A percentile compares a stretch with the other conserved stretches of the same genome.
phyloP scores from a whole-genome alignment of 1,140 invertebrate genomes.

The Apocrypta bakeri region DNA sequence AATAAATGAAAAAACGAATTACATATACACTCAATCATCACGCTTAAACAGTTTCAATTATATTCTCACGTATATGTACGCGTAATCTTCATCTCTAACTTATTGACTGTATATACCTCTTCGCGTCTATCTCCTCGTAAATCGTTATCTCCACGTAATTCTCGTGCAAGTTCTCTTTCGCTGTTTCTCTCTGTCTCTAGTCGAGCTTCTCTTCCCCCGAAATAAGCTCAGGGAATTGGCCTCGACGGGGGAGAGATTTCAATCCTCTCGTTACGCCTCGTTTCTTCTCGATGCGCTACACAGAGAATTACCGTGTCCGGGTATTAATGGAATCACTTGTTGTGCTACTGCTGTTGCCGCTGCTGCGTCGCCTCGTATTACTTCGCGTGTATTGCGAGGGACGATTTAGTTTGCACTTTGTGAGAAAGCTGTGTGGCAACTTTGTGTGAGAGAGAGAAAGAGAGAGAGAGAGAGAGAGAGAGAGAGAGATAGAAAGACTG shows the following conservation, averaged over 20 bases:
- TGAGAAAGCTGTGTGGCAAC: slow-evolving; percentile 15
- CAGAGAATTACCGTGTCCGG: slow-evolving; percentile 38
- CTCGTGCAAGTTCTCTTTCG: background rate
- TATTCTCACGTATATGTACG: background rate
- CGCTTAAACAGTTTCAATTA: background rate
- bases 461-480: too few relatives aligned
- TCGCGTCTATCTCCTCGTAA: background rate
- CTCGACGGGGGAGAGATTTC: slow-evolving; percentile 46
- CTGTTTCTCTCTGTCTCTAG: too few relatives aligned
- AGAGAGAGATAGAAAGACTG: too few relatives aligned
- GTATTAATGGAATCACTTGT: slow-evolving; percentile 49
- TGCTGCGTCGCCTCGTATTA: slow-evolving; percentile 16
- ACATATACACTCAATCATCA: background rate
- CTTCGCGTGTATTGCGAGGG: slow-evolving; percentile 21
- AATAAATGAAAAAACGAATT: too few relatives aligned
- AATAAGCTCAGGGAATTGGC: slow-evolving; percentile 46
- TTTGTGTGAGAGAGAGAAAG: too few relatives aligned
- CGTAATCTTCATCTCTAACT: slow-evolving; percentile 1
- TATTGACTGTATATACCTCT: background rate
- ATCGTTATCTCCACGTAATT: slow-evolving; percentile 34
- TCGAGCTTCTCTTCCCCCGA: too few relatives aligned
- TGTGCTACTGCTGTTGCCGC: slow-evolving; percentile 7
- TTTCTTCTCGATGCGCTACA: slow-evolving; percentile 26
- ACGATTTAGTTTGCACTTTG: slow-evolving; percentile 36
- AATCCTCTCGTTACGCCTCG: slow-evolving; percentile 50